Conservation (phyloP, 2,888 invertebrate species). For the Calliphora vomitoria region DNA sequence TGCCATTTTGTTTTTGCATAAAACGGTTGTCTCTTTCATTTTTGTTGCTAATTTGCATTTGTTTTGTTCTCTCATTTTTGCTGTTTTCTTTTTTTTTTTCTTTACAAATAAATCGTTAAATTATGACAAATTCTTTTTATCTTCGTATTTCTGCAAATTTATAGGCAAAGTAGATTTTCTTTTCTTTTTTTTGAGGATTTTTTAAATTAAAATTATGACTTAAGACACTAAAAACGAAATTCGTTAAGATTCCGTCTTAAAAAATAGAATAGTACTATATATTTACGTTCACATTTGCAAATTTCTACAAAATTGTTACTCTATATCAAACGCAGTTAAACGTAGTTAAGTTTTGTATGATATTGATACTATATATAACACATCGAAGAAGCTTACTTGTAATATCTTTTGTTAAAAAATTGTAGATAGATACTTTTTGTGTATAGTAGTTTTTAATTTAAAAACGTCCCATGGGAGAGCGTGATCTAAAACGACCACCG, state of each 20-base stretch:
- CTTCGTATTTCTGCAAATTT: slow-evolving; percentile 42
- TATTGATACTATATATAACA: slow-evolving; percentile 48
- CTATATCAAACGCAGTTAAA: slow-evolving; percentile 65
- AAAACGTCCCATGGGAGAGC: slow-evolving; percentile 81
- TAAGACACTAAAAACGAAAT: slow-evolving; percentile 69
- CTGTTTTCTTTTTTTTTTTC: slow-evolving; percentile 18
- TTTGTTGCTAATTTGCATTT: slow-evolving; percentile 23
- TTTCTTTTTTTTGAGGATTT: slow-evolving; percentile 25
- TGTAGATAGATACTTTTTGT: slow-evolving; percentile 29
- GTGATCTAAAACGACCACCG: slow-evolving; percentile 83
- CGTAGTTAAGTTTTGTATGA: slow-evolving; percentile 53
- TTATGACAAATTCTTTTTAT: slow-evolving; percentile 47
- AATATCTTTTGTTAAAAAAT: slow-evolving; percentile 46
- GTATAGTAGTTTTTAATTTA: slow-evolving; percentile 48
- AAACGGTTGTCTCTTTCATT: slow-evolving; percentile 19
- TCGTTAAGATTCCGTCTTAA: slow-evolving; percentile 55
- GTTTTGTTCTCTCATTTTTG: slow-evolving; percentile 31
- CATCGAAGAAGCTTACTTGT: slow-evolving; percentile 72
- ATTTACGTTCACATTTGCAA: slow-evolving; percentile 52
- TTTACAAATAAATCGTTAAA: slow-evolving; percentile 33
- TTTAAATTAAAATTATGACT: slow-evolving; percentile 68
- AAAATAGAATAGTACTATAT: slow-evolving; percentile 49
- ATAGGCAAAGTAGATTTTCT: slow-evolving; percentile 45
- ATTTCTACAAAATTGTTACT: slow-evolving; percentile 63
- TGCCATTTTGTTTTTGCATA: slow-evolving; percentile 39